phyloP scores from a whole-genome alignment of 2,888 invertebrate genomes.

The Heteromyza rotundicornis region DNA sequence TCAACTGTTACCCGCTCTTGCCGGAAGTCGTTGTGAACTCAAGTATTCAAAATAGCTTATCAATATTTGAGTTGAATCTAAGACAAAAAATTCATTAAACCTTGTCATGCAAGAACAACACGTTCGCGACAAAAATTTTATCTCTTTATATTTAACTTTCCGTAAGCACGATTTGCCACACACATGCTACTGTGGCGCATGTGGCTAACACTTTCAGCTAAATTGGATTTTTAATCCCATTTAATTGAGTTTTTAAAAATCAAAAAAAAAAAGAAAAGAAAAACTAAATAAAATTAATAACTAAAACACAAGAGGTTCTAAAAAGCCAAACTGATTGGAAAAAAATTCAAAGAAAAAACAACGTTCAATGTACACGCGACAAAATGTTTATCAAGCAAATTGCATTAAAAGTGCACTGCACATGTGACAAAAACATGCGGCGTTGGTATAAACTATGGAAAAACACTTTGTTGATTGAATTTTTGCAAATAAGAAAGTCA shows the following conservation, averaged over 20 bases:
- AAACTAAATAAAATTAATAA: slow-evolving; percentile 8
- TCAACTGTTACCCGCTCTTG: too few relatives aligned
- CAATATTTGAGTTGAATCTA: too few relatives aligned
- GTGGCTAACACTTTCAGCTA: slow-evolving; percentile 34
- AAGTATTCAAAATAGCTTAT: too few relatives aligned
- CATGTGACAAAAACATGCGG: not conserved
- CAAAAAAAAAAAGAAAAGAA: not conserved
- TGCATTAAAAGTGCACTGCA: not conserved
- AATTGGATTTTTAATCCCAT: slow-evolving; percentile 54
- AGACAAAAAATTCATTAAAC: not conserved
- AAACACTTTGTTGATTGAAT: slow-evolving; percentile 19
- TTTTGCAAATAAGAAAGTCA: not conserved
- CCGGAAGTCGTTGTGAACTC: too few relatives aligned
- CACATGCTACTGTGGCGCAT: slow-evolving; percentile 12
- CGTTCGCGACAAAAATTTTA: not conserved
- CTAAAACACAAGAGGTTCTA: slow-evolving; percentile 6
- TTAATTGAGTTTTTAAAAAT: slow-evolving; percentile 40
- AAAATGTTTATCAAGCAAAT: not conserved
- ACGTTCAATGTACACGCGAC: slow-evolving; percentile 9
- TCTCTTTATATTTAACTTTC: not conserved
- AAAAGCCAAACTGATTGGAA: not conserved
- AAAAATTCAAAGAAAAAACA: slow-evolving; percentile 5
- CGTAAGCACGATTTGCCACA: not conserved
- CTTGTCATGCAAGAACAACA: not conserved
- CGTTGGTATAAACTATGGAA: not conserved